Base-by-base conservation (phyloP, 2,888 invertebrate genomes). In the Opisthograptis luteolata region DNA sequence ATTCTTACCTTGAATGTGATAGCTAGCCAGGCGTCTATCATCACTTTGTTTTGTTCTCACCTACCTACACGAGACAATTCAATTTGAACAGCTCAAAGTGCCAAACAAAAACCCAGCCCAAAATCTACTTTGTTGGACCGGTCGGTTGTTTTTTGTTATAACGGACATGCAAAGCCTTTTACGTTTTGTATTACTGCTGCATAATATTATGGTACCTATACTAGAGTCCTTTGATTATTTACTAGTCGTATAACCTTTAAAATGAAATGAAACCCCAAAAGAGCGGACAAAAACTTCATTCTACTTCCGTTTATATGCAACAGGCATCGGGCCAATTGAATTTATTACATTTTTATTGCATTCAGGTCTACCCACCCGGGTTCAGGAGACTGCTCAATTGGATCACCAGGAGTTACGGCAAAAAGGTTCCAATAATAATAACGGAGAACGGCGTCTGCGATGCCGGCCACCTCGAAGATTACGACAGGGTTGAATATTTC, bases 331-430 rank as follows among this genome's bases (percentile, higher is more conserved):
- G 9, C 20, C 36, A 52, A 43, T 52, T 20, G 34, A 51, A 53
- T 52, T 57, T 43, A 47, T 51, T 49, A 43, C 28, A 32, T 20
- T 50, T 56, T 46, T 62, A 37, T 49, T 66, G 24, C 20, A 43
- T 58, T 0, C 71, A 94, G 93, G 88, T 92, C 22, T 90, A 92
- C 50, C 94, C 94, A 0, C 88, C 90, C 62, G 94, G 94, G 20
- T 92, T 95, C 71, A 87, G 93, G 50, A 92, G 91, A 66, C 73
- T 93, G 3, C 67, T 95, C 19, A 93, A 92, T 70, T 94, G 93
- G 92, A 87, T 94, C 30, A 92, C 92, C 58, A 84, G 86, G 19
- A 89, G 91, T 59, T 94, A 94, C 70, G 91, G 92, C 22, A 92
- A 52, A 58, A 90, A 91, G 67, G 86, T 92, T 13, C 86, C 92